Evolutionary conservation across 2,113 vertebrate genomes (phyloP).

Genomic region (Hyla sarda): DNA sequence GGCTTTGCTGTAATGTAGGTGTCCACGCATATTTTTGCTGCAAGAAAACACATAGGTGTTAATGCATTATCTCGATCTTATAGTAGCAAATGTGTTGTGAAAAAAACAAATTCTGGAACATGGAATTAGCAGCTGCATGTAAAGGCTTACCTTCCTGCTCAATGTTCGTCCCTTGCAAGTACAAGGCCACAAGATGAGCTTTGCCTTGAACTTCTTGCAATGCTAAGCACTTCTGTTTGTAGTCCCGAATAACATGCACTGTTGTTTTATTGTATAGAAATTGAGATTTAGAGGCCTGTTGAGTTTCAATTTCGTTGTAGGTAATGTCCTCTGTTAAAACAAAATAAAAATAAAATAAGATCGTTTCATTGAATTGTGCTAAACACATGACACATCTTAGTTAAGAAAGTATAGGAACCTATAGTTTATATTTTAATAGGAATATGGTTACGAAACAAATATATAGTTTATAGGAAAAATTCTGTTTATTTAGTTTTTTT

Average conservation of each 20-base stretch:
- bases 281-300: not conserved
- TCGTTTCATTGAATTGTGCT: too few species aligned
- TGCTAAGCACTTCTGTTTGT: not conserved
- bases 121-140: not conserved
- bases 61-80: not conserved
- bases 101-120: not conserved
- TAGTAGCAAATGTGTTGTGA: not conserved
- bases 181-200: slow-evolving; percentile 15
- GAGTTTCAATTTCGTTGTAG: not conserved
- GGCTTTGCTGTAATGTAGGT: not conserved
- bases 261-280: not conserved
- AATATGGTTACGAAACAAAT: not conserved
- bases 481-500: too few species aligned
- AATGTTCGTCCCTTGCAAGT: not conserved
- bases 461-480: not conserved
- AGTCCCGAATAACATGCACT: not conserved
- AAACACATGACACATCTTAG: too few species aligned
- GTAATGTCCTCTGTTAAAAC: slow-evolving; percentile 10
- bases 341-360: not conserved
- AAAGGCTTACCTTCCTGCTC: not conserved
- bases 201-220: not conserved
- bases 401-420: not conserved
- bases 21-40: slow-evolving; percentile 35
- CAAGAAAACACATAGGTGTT: not conserved
- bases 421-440: not conserved